Base-by-base conservation (phyloP, 2,888 invertebrate genomes). In the Lottia gigantea region DNA sequence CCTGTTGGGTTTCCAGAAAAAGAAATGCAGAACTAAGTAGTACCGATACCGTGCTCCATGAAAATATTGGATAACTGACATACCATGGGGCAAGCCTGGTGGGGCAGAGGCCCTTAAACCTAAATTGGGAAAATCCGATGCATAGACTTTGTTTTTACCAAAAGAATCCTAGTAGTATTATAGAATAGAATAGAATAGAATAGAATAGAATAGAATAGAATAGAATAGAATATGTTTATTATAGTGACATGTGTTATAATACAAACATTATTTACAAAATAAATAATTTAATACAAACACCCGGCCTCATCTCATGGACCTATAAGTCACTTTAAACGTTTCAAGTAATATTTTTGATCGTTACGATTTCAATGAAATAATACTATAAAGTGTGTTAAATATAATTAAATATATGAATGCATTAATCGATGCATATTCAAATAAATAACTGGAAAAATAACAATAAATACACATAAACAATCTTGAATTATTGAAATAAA, bases 131-230 rank as follows among this genome's bases (percentile, higher is more conserved):
- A 23, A 65, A 6, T 15, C 7, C 26, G 46, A 40, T 31, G 7
- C 65, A 65, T 65, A 46, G 25, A 65, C 46, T 11, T 45, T 46
- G 14, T 2, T 65, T 14, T 31, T 31, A 45, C 31, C 31, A 65
- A n/a, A n/a, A n/a, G n/a, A n/a, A n/a, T n/a, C n/a, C n/a, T n/a
- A n/a, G n/a, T n/a, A n/a, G n/a, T n/a, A n/a, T n/a, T n/a, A n/a
- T n/a, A n/a, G n/a, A n/a, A n/a, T n/a, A n/a, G n/a, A n/a, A n/a
- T n/a, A n/a, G n/a, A n/a, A n/a, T n/a, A n/a, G n/a, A n/a, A n/a
- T n/a, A n/a, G n/a, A n/a, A n/a, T n/a, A n/a, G n/a, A n/a, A n/a
- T 31, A 31, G 31, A 31, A 31, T 31, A 31, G 31, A 31, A 31
- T 31, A 31, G 31, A 31, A 31, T 31, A 31, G 31, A 31, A 31